These are phyloP conservation scores for Gopherus flavomarginatus DNA, from an alignment of 2,113 vertebrate genomes.

Conservation along the genomic window DNA sequence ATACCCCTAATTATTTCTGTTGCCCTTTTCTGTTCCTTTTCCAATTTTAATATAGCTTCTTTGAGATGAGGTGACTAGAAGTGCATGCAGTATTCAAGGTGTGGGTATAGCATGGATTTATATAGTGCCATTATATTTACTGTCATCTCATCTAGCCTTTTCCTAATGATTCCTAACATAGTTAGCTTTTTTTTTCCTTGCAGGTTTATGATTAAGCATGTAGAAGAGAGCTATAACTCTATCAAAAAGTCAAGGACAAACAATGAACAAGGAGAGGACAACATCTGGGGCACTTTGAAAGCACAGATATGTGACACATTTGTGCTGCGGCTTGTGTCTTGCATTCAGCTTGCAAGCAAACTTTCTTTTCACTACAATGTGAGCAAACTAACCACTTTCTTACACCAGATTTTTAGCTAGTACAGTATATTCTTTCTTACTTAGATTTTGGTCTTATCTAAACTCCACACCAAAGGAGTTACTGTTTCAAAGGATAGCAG, in stretches of 20 bases:
- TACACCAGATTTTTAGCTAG: not conserved
- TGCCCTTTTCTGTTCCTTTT: not conserved
- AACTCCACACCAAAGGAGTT: not conserved
- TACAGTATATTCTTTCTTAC: accelerated
- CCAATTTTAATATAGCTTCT: not conserved
- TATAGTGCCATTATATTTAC: not conserved
- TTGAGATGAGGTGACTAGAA: not conserved
- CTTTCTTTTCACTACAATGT: slow-evolving; percentile 87
- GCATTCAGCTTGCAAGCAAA: slow-evolving; percentile 94
- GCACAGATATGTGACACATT: slow-evolving; percentile 79
- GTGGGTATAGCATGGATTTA: not conserved
- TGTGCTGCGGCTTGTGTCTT: slow-evolving; percentile 85
- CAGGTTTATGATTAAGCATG: slow-evolving; percentile 90
- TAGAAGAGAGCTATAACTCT: slow-evolving; percentile 73
- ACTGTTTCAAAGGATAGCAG: not conserved
- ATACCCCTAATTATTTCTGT: not conserved
- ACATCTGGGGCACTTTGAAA: slow-evolving; percentile 72
- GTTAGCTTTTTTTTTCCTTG: not conserved
- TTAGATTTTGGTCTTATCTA: not conserved
- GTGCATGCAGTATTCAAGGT: not conserved
- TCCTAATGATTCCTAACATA: not conserved
- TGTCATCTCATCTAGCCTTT: not conserved
- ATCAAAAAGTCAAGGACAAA: not conserved
- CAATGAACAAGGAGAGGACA: not conserved
- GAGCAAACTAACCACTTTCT: slow-evolving; percentile 45